Evolutionary conservation across 2,888 invertebrate genomes (phyloP).

Genomic region (Drosophila stalkeri): DNA sequence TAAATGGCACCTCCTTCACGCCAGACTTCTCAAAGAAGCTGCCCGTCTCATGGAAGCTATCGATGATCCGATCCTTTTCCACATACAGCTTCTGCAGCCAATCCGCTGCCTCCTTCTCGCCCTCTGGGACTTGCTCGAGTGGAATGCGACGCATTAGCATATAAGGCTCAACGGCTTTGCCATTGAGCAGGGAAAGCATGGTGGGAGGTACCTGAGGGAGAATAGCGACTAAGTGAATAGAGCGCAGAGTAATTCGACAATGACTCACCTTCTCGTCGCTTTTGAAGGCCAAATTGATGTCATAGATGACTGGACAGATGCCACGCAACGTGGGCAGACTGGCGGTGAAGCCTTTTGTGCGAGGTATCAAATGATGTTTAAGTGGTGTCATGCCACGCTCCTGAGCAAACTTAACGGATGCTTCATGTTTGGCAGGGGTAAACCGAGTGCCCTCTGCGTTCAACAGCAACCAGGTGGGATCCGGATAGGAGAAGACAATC

Average conservation of each 20-base stretch:
- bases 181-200: conserved; percentile 91
- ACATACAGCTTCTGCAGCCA: conserved; percentile 94
- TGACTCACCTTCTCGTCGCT: conserved; percentile 87
- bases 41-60: conserved; percentile 86
- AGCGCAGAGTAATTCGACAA: not conserved
- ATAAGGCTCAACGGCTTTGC: conserved; percentile 90
- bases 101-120: conserved; percentile 89
- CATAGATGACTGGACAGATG: conserved; percentile 93
- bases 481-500: conserved; percentile 94
- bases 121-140: conserved; percentile 91
- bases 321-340: conserved; percentile 93
- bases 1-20: conserved; percentile 88
- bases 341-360: conserved; percentile 96
- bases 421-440: conserved; percentile 93
- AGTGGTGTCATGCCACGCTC: conserved; percentile 93
- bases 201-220: conserved; percentile 89
- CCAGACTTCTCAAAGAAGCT: conserved; percentile 93
- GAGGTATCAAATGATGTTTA: conserved; percentile 96
- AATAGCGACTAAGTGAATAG: conserved; percentile 1
- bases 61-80: conserved; percentile 89
- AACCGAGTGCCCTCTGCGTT: conserved; percentile 98
- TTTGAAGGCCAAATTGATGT: conserved; percentile 91
- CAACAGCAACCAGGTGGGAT: conserved; percentile 94
- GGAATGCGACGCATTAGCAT: conserved; percentile 93
- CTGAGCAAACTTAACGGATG: conserved; percentile 93